Evolutionary conservation across 2,113 vertebrate genomes (phyloP).

Genomic region (Brachyhypopomus occidentalis): DNA sequence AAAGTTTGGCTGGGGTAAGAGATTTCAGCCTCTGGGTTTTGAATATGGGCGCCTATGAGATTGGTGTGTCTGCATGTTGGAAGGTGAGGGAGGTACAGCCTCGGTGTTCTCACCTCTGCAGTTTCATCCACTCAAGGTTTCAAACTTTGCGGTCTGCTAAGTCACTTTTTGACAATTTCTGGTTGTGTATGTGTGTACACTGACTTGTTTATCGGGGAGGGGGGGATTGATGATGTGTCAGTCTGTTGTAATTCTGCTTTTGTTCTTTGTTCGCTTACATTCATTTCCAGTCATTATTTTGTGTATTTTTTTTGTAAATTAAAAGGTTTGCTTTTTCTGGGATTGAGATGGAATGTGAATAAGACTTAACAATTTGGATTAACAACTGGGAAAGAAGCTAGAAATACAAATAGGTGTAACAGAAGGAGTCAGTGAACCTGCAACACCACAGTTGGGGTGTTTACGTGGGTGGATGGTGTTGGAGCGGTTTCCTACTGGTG

Average conservation of each 20-base stretch:
- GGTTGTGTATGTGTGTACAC: too few relatives aligned
- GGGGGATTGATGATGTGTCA: background rate
- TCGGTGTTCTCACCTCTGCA: background rate
- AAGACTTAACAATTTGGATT: too few relatives aligned
- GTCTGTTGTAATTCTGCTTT: background rate
- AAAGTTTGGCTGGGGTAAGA: conserved; percentile 78
- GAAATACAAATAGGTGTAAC: too few relatives aligned
- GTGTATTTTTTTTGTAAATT: too few relatives aligned
- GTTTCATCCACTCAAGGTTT: background rate
- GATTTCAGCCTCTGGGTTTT: background rate
- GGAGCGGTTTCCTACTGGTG: too few relatives aligned
- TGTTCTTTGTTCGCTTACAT: background rate
- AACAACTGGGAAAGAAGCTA: too few relatives aligned
- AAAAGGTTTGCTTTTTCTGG: too few relatives aligned
- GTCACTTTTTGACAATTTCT: background rate
- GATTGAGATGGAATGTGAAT: too few relatives aligned
- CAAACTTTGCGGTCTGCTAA: background rate
- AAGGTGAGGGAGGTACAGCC: background rate
- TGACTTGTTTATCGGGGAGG: too few relatives aligned
- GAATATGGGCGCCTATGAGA: background rate
- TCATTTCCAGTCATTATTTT: background rate
- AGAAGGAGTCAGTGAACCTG: too few relatives aligned
- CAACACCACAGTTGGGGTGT: too few relatives aligned
- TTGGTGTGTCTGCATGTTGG: background rate
- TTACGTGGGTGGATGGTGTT: too few relatives aligned